Base-by-base conservation (phyloP, 2,888 invertebrate genomes). In the Myopa tessellatipennis region DNA sequence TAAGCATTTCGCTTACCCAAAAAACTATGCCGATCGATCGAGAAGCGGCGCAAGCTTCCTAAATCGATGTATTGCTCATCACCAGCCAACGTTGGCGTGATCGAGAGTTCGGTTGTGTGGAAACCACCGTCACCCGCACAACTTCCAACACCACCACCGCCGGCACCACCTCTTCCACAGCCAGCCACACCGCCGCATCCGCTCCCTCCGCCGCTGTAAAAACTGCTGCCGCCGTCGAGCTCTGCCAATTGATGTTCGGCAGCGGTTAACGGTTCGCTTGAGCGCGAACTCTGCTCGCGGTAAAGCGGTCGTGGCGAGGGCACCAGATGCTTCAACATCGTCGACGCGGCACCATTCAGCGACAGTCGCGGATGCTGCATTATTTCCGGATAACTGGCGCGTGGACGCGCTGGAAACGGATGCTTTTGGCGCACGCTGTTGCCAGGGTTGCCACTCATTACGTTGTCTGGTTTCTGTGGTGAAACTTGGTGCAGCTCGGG, bases 11-110 rank as follows among this genome's bases (percentile, higher is more conserved):
- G 70, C 89, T 88, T 88, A 88, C 89, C 88, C 78, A 88, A 85
- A 84, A 88, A 88, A 85, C 89, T 88, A 80, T 88, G 88, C 69
- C 89, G 88, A 86, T 88, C 88, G 83, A 89, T 88, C 73, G 88
- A 88, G 82, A 88, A 88, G 83, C 88, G 87, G 77, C 88, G 85
- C 79, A 88, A 81, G 81, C 88, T 88, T 82, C 89, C 88, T 85
- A 88, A 84, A 84, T 88, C 87, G 82, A 88, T 88, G 55, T 84
- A 87, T 80, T 87, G 88, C 80, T 88, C 88, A 83, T 88, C 88
- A 80, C 85, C 85, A 80, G 84, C 81, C 81, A 87, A 84, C 77
- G 87, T 86, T 78, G 88, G 88, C 82, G 88, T 87, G 67, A 88
- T 87, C 78, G 88, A 88, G 60, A 88, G 83, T 84, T 88, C 88